A percentile compares a stretch with the other conserved stretches of the same genome.
Evolutionary conservation across 1,140 invertebrate genomes (phyloP).

Genomic region (Ptiloglossa arizonensis): DNA sequence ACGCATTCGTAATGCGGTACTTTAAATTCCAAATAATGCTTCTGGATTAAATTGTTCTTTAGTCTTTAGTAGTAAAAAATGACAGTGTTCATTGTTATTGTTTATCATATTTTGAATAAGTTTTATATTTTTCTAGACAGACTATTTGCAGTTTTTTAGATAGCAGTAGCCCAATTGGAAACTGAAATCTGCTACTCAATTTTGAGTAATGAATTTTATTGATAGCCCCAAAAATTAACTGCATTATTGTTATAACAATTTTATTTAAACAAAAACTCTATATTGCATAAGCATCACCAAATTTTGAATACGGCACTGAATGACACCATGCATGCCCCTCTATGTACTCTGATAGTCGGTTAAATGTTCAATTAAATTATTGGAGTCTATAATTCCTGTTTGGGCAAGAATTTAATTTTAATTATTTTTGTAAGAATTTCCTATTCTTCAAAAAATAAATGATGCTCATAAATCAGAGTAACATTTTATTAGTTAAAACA

Average conservation of each 20-base stretch:
- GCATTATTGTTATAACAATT: too few species aligned
- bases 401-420: neutral
- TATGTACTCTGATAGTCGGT: neutral
- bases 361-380: neutral
- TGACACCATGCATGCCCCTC: neutral
- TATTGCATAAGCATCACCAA: neutral
- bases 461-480: neutral
- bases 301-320: neutral
- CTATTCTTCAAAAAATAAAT: neutral
- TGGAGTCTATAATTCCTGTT: slow-evolving; percentile 6
- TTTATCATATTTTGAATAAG: too few species aligned
- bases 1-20: too few species aligned
- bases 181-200: neutral
- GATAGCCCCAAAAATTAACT: too few species aligned
- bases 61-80: too few species aligned
- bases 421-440: neutral
- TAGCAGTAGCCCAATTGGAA: neutral
- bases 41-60: too few species aligned
- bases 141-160: neutral
- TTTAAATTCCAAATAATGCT: too few species aligned
- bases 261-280: neutral
- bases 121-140: too few species aligned
- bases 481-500: neutral
- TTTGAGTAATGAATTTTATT: neutral
- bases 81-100: too few species aligned